Evolutionary conservation across 2,797 vertebrate species (phyloP), one percentile per base, ranked within the genome.

Genomic region (Amblyopsis hoosieri): DNA sequence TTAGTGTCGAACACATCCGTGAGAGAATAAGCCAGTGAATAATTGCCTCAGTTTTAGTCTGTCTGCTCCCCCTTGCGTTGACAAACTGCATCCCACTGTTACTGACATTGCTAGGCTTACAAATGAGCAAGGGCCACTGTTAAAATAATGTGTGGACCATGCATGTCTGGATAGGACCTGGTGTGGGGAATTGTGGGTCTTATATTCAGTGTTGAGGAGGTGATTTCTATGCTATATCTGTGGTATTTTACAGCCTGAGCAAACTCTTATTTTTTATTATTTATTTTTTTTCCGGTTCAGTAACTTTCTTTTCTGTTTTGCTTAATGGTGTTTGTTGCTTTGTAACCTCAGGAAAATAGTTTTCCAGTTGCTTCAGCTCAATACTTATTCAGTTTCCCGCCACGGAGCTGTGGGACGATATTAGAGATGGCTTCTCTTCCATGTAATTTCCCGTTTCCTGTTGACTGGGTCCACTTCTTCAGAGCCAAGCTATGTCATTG

Each of bases 291-390:
- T 72, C 29, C 2, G 2, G 4, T 65, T 62, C 62, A 78, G 54
- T 19, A 4, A 12, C 5, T 64, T 23, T 2, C 47, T 23, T 60
- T 65, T 60, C 58, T 33, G 58, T 42, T 49, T 10, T 14, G 8
- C 51, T 48, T 60, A 0, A 50, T 55, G 19, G n/a, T 14, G 23
- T 33, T 60, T 51, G n/a, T 3, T 12, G 31, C 48, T 53, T 23
- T 52, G 17, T 51, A 61, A 1, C 57, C 23, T 33, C 19, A 11
- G 45, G 5, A 49, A 31, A 49, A 49, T 31, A 10, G 10, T 54
- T 64, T 79, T 80, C 72, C 76, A 81, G 73, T 77, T 80, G 73
- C 62, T 61, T 57, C 70, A 75, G 55, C 51, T 60, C 67, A 56
- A 56, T 54, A 4, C 6, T 1, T 59, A 42, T 67, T 37, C 49